Base-by-base conservation (phyloP, 2,797 vertebrate species). In the Danio choprae region DNA sequence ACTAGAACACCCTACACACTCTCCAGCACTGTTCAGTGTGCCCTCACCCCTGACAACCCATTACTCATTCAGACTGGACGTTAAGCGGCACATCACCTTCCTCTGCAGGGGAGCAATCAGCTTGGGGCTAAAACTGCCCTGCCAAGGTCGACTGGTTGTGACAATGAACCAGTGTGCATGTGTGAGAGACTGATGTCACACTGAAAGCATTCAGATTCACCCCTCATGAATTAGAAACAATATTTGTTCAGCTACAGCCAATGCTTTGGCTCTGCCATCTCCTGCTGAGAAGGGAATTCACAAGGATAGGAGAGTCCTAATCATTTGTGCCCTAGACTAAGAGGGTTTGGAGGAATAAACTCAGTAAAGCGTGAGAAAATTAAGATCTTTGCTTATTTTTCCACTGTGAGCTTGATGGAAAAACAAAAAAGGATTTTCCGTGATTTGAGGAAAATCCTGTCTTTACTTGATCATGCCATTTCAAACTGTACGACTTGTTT, bases 131-230 rank as follows among this genome's bases (percentile, higher is more conserved):
- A 85, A 75, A 69, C 10, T 15, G 56, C 86, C 87, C 81, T 85
- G 81, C 82, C 85, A 41, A 85, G 81, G 69, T 81, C 85, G 41
- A 76, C 38, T 7, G 81, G 69, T 87, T 74, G 48, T 80, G 71
- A 94, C 92, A 93, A 94, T 93, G 89, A 87, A 77, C 86, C 90
- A 93, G 89, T 93, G 92, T 93, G 89, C 64, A 62, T 88, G 85
- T 81, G 87, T 79, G 85, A 87, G 86, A 90, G 78, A 80, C 89
- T 93, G 91, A 92, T 92, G 93, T 93, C 93, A 94, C 90, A 89
- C 85, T 77, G 77, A 90, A 92, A 87, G 90, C 89, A 94, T 94
- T 91, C 89, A 84, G 86, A 92, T 91, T 91, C 86, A 89, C 88
- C 89, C 84, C 85, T 91, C 82, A 64, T 87, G 87, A 93, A 94